These are phyloP conservation scores for Sebastes paucispinis DNA, from an alignment of 2,797 vertebrate species.

Conservation along the genomic window DNA sequence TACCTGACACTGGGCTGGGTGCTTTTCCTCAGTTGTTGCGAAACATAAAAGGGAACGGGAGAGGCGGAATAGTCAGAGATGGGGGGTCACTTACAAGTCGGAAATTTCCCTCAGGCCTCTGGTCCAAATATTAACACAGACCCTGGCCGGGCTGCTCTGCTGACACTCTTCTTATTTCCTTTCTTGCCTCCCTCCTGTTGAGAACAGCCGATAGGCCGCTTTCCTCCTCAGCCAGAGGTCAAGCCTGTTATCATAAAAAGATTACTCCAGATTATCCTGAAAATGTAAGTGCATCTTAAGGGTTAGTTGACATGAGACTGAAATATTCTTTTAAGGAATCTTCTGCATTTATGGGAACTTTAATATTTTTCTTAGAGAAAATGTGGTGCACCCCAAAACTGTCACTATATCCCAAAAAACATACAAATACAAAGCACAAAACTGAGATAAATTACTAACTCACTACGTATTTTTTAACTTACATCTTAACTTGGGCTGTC, in stretches of 20 bases:
- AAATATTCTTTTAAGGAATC: neutral
- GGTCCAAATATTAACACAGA: slow-evolving; percentile 22
- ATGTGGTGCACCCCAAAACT: neutral
- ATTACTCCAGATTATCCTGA: neutral
- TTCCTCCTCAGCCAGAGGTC: slow-evolving; percentile 22
- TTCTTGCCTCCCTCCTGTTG: neutral
- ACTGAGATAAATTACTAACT: neutral
- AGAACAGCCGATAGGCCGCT: neutral
- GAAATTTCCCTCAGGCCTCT: slow-evolving; percentile 20
- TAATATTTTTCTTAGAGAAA: neutral
- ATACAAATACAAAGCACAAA: neutral
- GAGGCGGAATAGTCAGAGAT: slow-evolving; percentile 17
- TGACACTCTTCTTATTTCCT: neutral
- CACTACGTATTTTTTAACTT: neutral
- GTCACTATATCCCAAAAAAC: neutral
- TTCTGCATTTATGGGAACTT: neutral
- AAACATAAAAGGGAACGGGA: slow-evolving; percentile 45
- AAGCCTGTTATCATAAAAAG: slow-evolving; percentile 10
- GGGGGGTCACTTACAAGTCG: slow-evolving; percentile 10
- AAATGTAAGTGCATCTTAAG: neutral
- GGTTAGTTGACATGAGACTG: neutral
- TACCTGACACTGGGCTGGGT: slow-evolving; percentile 52
- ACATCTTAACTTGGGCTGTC: too few species aligned
- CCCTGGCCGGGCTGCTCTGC: neutral
- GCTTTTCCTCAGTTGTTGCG: slow-evolving; percentile 47